These are phyloP conservation scores for Paralichthys olivaceus DNA, from an alignment of 2,113 vertebrate species.

Conservation along the genomic window DNA sequence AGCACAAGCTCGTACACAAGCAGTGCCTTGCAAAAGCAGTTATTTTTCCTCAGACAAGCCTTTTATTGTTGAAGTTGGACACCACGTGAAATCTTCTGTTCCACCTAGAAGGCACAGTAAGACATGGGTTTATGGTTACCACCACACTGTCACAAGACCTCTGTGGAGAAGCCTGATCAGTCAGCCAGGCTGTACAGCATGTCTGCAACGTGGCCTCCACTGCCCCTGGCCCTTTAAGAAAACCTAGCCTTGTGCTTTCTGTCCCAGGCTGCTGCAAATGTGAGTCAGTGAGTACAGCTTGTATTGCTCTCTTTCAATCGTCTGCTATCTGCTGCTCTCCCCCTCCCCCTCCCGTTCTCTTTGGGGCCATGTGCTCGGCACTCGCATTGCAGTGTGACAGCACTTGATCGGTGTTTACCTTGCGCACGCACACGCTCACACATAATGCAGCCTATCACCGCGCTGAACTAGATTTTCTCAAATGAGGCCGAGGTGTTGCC, in stretches of 20 bases:
- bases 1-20: neutral
- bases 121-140: conserved; percentile 64
- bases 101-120: conserved; percentile 53
- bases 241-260: conserved; percentile 56
- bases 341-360: conserved; percentile 50
- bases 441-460: conserved; percentile 29
- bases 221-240: conserved; percentile 77
- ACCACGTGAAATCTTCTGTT: conserved; percentile 58
- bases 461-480: conserved; percentile 48
- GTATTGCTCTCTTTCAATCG: conserved; percentile 62
- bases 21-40: conserved; percentile 22
- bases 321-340: conserved; percentile 47
- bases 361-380: conserved; percentile 75
- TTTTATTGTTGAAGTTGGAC: conserved; percentile 48
- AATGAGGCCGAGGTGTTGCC: conserved; percentile 28
- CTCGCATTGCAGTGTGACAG: conserved; percentile 74
- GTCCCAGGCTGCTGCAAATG: conserved; percentile 69
- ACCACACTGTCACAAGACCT: conserved; percentile 70
- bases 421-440: conserved; percentile 12
- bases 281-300: conserved; percentile 78
- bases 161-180: conserved; percentile 31
- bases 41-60: conserved; percentile 31
- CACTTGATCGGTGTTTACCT: conserved; percentile 73
- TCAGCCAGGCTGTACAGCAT: conserved; percentile 46
- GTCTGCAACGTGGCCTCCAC: conserved; percentile 74